These are phyloP conservation scores for Diarsia rubi DNA, from an alignment of 2,888 invertebrate species.

Conservation along the genomic window DNA sequence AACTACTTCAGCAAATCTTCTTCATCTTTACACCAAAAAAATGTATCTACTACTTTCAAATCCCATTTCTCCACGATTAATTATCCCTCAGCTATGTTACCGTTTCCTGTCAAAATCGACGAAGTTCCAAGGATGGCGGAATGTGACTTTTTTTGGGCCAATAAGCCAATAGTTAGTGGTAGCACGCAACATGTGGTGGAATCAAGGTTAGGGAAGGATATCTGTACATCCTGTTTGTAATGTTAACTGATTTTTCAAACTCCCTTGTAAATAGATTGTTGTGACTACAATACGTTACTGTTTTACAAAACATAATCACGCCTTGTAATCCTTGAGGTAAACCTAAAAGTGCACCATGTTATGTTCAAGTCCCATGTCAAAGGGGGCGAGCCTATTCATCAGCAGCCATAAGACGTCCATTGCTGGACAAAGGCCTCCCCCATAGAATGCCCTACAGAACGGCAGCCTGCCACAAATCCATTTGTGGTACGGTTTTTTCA, in stretches of 20 bases:
- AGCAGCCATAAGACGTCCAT: too few species aligned
- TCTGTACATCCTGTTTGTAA: slow-evolving; percentile 43
- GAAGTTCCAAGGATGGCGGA: not conserved
- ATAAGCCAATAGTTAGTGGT: not conserved
- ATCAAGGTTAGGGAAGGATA: slow-evolving; percentile 51
- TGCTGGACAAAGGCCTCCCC: too few species aligned
- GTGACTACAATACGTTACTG: not conserved
- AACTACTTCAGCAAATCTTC: not conserved
- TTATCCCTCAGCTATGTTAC: slow-evolving; percentile 2
- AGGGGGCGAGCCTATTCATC: too few species aligned
- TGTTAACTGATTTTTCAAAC: slow-evolving; percentile 5
- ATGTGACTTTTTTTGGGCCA: slow-evolving; percentile 22
- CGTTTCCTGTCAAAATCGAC: slow-evolving; percentile 29
- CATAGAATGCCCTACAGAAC: too few species aligned
- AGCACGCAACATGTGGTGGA: slow-evolving; percentile 30
- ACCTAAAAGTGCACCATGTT: too few species aligned
- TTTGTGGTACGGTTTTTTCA: too few species aligned
- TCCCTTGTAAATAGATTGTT: slow-evolving; percentile 34
- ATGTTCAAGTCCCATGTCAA: too few species aligned
- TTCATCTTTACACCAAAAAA: not conserved
- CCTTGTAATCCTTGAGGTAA: too few species aligned
- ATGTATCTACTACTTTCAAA: slow-evolving; percentile 9
- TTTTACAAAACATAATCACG: not conserved
- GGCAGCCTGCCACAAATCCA: too few species aligned
- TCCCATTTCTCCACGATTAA: slow-evolving; percentile 3